phyloP scores from a whole-genome alignment of 2,888 invertebrate species.

The Laspeyria flexula region DNA sequence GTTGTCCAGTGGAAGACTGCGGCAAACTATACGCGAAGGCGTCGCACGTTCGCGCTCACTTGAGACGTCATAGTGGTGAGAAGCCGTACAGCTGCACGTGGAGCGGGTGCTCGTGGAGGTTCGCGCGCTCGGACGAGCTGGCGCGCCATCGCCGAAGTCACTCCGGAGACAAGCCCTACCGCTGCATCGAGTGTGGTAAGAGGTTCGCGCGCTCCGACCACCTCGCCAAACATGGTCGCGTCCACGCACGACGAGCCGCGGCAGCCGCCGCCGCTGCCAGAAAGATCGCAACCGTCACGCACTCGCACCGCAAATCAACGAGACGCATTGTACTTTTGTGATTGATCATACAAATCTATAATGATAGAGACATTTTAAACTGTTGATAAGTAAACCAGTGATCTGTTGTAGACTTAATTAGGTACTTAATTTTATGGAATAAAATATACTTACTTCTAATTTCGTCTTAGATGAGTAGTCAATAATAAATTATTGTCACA shows the following conservation, averaged over 20 bases:
- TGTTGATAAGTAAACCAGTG: conserved; percentile 1
- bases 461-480: too few species aligned
- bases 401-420: neutral
- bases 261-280: conserved; percentile 63
- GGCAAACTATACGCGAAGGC: conserved; percentile 95
- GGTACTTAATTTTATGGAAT: neutral
- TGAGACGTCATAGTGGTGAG: conserved; percentile 94
- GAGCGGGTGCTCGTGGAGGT: conserved; percentile 95
- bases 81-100: conserved; percentile 91
- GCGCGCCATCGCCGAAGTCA: conserved; percentile 97
- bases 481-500: too few species aligned
- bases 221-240: conserved; percentile 95
- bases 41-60: conserved; percentile 95
- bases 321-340: conserved; percentile 63
- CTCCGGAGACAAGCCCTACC: conserved; percentile 97
- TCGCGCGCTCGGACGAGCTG: conserved; percentile 97
- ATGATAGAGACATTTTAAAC: conserved; percentile 2
- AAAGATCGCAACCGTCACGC: conserved; percentile 43
- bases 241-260: conserved; percentile 89
- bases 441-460: too few species aligned
- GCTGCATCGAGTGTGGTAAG: conserved; percentile 95
- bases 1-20: conserved; percentile 90
- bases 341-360: too few species aligned
- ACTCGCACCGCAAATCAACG: conserved; percentile 43
- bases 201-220: conserved; percentile 97